phyloP scores from a whole-genome alignment of 1,140 invertebrate genomes.

The Mylabris phalerata region DNA sequence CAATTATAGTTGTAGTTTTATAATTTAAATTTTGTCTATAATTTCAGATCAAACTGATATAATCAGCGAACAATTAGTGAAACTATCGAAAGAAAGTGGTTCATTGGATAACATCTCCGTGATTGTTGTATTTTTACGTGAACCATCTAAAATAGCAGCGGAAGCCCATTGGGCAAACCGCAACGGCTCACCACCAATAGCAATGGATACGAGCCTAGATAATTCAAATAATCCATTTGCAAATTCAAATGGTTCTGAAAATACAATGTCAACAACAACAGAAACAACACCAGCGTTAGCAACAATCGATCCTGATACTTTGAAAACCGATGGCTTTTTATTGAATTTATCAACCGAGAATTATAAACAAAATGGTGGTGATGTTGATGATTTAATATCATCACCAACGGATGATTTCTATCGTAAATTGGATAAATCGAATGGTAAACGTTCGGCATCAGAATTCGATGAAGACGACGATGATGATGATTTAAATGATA shows the following conservation, averaged over 20 bases:
- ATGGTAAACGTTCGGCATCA: conserved; percentile 32
- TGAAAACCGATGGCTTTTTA: conserved; percentile 27
- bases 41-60: conserved; percentile 56
- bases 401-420: conserved; percentile 18
- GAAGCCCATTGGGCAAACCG: conserved; percentile 38
- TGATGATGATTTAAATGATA: conserved; percentile 30
- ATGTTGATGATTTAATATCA: background rate
- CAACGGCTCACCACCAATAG: conserved; percentile 32
- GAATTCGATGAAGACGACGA: conserved; percentile 46
- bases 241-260: conserved; percentile 33
- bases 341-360: conserved; percentile 30
- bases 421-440: conserved; percentile 26
- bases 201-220: conserved; percentile 23
- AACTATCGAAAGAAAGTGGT: conserved; percentile 63
- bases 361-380: conserved; percentile 31
- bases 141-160: conserved; percentile 57
- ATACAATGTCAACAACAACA: conserved; percentile 20
- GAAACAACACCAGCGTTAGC: no score
- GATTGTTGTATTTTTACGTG: conserved; percentile 77
- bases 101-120: conserved; percentile 85
- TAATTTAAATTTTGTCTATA: conserved; percentile 10
- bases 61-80: conserved; percentile 61
- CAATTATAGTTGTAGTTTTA: background rate
- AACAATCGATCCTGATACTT: background rate
- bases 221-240: conserved; percentile 40